Percentiles rank a stretch among this genome's conserved stretches.
Evolutionary conservation across 2,888 invertebrate species (phyloP).

Genomic region (Hymenopus coronatus): DNA sequence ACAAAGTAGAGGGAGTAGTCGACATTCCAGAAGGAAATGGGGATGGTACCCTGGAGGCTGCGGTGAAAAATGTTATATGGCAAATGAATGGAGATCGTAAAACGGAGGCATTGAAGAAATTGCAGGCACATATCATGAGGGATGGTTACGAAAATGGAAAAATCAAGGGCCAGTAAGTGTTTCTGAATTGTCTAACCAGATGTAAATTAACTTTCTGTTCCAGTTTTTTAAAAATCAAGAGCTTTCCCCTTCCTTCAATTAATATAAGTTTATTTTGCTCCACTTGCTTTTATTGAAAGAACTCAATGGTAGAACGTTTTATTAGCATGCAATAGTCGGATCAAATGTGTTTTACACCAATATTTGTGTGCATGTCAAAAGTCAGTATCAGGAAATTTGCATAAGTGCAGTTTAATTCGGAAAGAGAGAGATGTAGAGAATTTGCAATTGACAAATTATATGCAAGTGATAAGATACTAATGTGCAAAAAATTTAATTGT

Average conservation of each 20-base stretch:
- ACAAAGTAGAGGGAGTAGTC: conserved; percentile 57
- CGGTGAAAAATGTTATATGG: conserved; percentile 71
- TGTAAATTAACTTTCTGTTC: neutral
- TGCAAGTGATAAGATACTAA: no score
- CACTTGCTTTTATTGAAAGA: neutral
- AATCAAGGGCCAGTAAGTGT: conserved; percentile 85
- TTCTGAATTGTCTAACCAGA: no score
- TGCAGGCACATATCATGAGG: conserved; percentile 91
- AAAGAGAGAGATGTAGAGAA: no score
- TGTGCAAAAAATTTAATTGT: no score
- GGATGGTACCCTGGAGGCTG: conserved; percentile 57
- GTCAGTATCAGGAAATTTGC: no score
- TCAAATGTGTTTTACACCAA: no score
- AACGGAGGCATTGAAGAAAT: conserved; percentile 72
- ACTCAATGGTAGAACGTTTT: no score
- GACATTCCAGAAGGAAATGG: conserved; percentile 54
- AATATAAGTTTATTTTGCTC: neutral
- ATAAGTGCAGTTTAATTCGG: no score
- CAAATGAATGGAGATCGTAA: conserved; percentile 82
- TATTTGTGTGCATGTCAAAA: no score
- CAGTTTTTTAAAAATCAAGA: neutral
- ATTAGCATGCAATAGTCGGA: no score
- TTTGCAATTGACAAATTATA: no score
- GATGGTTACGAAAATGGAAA: conserved; percentile 76
- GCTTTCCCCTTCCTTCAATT: neutral